Evolutionary conservation across 2,888 invertebrate genomes (phyloP).

Genomic region (Meghimatium bilineatum): DNA sequence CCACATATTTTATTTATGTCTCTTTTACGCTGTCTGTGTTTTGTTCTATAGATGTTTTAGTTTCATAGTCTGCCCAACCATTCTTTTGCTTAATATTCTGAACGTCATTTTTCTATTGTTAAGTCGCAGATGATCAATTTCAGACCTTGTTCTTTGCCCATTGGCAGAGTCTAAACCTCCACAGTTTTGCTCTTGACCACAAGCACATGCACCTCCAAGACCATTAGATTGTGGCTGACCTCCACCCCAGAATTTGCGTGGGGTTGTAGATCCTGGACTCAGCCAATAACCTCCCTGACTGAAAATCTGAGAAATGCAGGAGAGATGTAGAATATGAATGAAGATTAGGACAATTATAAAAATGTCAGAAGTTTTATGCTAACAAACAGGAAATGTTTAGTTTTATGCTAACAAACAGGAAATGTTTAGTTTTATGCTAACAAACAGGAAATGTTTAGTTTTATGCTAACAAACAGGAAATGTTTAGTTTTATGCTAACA

Average conservation of each 20-base stretch:
- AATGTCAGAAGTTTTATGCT: background rate
- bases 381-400: too few relatives aligned
- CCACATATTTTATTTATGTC: too few relatives aligned
- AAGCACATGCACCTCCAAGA: constrained; percentile 49
- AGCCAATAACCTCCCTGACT: constrained; percentile 36
- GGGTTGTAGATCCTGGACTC: background rate
- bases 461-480: too few relatives aligned
- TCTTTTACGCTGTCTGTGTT: too few relatives aligned
- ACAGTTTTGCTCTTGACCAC: constrained; percentile 56
- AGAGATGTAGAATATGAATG: background rate
- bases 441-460: too few relatives aligned
- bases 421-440: too few relatives aligned
- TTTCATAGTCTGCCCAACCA: too few relatives aligned
- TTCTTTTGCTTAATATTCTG: too few relatives aligned
- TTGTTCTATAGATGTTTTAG: too few relatives aligned
- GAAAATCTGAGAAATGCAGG: constrained; percentile 49
- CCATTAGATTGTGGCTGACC: constrained; percentile 33
- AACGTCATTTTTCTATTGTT: too few relatives aligned
- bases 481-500: too few relatives aligned
- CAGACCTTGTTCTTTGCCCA: constrained; percentile 45
- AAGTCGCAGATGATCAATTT: background rate
- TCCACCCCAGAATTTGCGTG: constrained; percentile 49
- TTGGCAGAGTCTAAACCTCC: constrained; percentile 52
- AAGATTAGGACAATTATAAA: background rate
- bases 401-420: too few relatives aligned